Evolutionary conservation across 2,888 invertebrate species (phyloP).

Genomic region (Eurois occulta): DNA sequence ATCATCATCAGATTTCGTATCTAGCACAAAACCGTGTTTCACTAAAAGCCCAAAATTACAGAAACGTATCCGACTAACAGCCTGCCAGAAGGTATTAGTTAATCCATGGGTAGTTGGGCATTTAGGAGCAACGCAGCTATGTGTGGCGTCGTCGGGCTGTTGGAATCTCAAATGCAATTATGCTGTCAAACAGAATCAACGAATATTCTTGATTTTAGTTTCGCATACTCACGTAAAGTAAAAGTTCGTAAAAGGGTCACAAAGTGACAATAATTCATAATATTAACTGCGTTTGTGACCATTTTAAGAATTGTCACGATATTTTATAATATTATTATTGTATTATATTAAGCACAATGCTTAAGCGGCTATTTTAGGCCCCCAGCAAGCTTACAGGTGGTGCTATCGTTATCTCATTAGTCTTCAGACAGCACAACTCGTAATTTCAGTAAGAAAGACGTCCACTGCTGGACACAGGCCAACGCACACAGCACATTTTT

Average conservation of each 20-base stretch:
- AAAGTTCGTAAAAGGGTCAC: no score
- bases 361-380: no score
- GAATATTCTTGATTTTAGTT: conserved; percentile 4
- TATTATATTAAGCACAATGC: no score
- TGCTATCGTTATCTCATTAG: background rate
- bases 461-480: no score
- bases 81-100: conserved; percentile 3
- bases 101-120: conserved; percentile 14
- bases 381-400: no score
- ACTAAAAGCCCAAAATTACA: background rate
- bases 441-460: no score
- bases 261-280: no score
- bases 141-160: background rate
- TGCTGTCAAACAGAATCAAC: conserved; percentile 19
- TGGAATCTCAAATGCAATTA: conserved; percentile 14
- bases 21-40: background rate
- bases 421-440: background rate
- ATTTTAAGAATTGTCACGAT: no score
- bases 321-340: no score
- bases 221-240: background rate
- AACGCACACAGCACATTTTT: no score
- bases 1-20: conserved; percentile 5
- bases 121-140: background rate
- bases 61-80: conserved; percentile 6
- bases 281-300: no score